A percentile compares a stretch with the other conserved stretches of the same genome.
Evolutionary conservation across 2,888 invertebrate species (phyloP).

Genomic region (Ischnus inquisitorius): DNA sequence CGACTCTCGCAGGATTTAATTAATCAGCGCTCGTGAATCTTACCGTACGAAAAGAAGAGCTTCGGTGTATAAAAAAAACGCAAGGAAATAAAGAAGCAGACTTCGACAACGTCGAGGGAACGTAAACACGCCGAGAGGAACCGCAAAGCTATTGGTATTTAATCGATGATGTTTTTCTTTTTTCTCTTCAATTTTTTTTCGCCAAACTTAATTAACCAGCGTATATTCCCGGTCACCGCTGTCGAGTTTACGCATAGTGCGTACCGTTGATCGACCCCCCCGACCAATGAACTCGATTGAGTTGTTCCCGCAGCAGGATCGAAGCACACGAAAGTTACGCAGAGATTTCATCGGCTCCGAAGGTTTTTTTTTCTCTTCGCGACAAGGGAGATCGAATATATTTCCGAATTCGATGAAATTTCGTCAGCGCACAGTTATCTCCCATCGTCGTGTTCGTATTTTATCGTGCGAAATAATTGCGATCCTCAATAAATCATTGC

Average conservation of each 20-base stretch:
- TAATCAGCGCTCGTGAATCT: slow-evolving; percentile 44
- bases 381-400: background rate
- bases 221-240: slow-evolving; percentile 7
- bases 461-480: background rate
- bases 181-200: slow-evolving; percentile 25
- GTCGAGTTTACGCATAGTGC: background rate
- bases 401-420: background rate
- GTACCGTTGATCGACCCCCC: slow-evolving; percentile 3
- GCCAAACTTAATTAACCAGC: slow-evolving; percentile 30
- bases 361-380: background rate
- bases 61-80: slow-evolving; percentile 6
- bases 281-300: slow-evolving; percentile 11
- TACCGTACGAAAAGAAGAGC: background rate
- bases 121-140: slow-evolving; percentile 3
- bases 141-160: background rate
- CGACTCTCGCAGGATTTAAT: slow-evolving; percentile 33
- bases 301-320: background rate
- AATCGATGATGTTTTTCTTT: slow-evolving; percentile 1
- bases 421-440: background rate
- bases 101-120: background rate
- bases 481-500: background rate
- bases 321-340: background rate
- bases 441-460: background rate
- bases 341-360: background rate
- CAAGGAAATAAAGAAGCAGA: slow-evolving; percentile 14